Base-by-base conservation (phyloP, 2,113 vertebrate species). In the Danionella cerebrum region DNA sequence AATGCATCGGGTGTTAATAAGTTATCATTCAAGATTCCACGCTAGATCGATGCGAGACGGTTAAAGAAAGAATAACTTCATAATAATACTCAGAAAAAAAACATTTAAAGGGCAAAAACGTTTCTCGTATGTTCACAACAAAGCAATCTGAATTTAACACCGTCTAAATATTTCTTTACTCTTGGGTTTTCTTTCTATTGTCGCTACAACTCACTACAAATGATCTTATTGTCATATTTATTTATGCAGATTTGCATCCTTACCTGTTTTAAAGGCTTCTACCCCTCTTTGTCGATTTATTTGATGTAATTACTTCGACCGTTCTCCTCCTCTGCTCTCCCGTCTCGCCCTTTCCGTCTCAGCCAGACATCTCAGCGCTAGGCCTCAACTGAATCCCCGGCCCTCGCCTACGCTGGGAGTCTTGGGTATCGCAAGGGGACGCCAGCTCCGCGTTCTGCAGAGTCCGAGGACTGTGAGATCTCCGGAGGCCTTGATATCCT, bases 361-460 rank as follows among this genome's bases (percentile, higher is more conserved):
- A 71, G 70, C 80, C 79, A 75, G 79, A 85, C 84, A 85, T 87
- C 85, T 80, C 83, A 83, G 74, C 76, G 75, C 71, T 79, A 86
- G 85, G 87, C 86, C 86, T 82, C 80, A 79, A 80, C 45, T 69
- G 75, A 79, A 85, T 83, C 86, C 83, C 51, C 87, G 83, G 67
- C 71, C 71, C 79, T 83, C 77, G 76, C 78, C 76, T 84, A 71
- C 38, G 33, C 70, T 44, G 42, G 53, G 66, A 65, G 5, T 31
- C n/a, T 66, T 55, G 51, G 31, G 29, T n/a, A 55, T 77, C 9
- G 71, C 76, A 74, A 55, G 31, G 41, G 31, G 42, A 48, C 65
- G 39, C 13, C 76, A 3, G 76, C 71, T 58, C 75, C 50, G 78
- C 9, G 9, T 59, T 67, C 79, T 70, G 10, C 48, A 69, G 76